Base-by-base conservation (phyloP, 37 sponge, comb jelly and placozoan genomes). In the Aplysina aerophoba region DNA sequence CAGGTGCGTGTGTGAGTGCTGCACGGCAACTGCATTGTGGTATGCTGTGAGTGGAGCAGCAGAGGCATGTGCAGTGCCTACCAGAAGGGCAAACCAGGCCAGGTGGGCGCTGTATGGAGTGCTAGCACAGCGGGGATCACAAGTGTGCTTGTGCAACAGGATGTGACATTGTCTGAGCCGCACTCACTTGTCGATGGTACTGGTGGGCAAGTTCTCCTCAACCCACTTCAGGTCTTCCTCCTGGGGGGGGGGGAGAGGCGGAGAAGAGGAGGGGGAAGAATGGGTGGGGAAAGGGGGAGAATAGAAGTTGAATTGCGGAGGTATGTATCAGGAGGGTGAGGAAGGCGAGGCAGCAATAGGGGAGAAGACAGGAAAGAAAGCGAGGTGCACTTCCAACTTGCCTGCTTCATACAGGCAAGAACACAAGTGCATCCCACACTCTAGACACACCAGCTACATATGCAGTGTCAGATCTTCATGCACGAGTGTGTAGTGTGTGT, bases 221-320 rank as follows among this genome's bases (percentile, higher is more conserved):
- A 91, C 94, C 94, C 94, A 94, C 56, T 88, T 85, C 74, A 94
- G 58, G 53, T 94, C 94, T 66, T 94, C 94, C 40, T 94, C 94
- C 94, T 75, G n/a, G 11, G 35, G 30, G 15, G 72, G 31, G 27
- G 15, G 28, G 27, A 8, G 27, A 63, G 8, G 50, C 6, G 68
- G 28, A 33, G 28, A 37, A 71, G 33, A 67, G 53, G 40, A 87
- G 6, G 56, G 33, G 44, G 44, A 57, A 37, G 35, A 56, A 28
- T 12, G 68, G 28, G 37, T 28, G 73, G 35, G n/a, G 35, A 35
- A 14, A 5, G 21, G 73, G 5, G 40, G 54, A 21, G 17, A 20
- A 6, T 34, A 36, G 71, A 55, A 73, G 28, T 53, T 6, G 50
- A 44, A 8, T 3, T 3, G 8, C 3, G 50, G 50, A 8, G 50